phyloP scores from a whole-genome alignment of 1,140 invertebrate genomes.

The Rhopalosiphum padi region DNA sequence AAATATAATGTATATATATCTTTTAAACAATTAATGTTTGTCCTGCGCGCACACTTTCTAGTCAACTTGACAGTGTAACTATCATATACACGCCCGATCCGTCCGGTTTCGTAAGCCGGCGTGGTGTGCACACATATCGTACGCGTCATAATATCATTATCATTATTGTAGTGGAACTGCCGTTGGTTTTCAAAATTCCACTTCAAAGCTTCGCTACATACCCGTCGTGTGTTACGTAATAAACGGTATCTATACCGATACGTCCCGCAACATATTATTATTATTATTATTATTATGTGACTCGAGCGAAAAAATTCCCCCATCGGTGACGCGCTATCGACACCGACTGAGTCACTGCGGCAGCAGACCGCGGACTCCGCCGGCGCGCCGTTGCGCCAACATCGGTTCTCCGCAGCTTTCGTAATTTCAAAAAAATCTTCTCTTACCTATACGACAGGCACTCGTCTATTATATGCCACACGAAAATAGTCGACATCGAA shows the following conservation, averaged over 20 bases:
- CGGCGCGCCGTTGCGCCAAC: neutral
- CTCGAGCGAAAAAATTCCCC: neutral
- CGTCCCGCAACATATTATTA: neutral
- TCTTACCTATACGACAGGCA: neutral
- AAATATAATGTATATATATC: slow-evolving; percentile 1
- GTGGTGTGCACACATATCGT: neutral
- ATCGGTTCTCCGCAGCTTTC: neutral
- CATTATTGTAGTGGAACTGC: neutral
- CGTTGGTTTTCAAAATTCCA: neutral
- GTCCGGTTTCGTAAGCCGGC: neutral
- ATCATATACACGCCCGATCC: neutral
- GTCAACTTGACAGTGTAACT: neutral
- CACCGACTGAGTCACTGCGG: neutral
- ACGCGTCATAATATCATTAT: neutral
- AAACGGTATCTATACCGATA: neutral
- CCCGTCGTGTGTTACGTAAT: neutral
- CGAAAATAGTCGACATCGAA: neutral
- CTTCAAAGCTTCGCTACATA: neutral
- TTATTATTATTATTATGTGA: neutral
- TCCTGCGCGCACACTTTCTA: neutral
- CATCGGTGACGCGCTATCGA: neutral
- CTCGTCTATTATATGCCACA: neutral
- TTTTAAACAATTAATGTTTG: neutral
- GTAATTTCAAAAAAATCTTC: neutral
- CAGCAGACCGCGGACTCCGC: neutral